These are phyloP conservation scores for Acronicta aceris DNA, from an alignment of 2,888 invertebrate genomes.

Conservation along the genomic window DNA sequence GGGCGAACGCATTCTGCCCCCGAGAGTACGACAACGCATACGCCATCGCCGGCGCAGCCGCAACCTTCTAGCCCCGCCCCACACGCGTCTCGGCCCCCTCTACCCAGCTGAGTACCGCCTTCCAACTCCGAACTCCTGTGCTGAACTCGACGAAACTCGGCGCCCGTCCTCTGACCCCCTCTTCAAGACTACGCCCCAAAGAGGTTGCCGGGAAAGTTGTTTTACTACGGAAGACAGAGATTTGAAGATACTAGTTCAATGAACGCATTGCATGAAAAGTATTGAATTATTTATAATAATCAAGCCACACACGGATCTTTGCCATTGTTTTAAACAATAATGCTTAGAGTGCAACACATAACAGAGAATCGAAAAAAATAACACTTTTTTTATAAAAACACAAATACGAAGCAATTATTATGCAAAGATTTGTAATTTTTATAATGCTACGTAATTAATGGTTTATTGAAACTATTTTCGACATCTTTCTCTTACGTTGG, in stretches of 20 bases:
- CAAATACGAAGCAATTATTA: slow-evolving; percentile 24
- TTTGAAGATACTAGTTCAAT: slow-evolving; percentile 61
- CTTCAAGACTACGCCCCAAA: slow-evolving; percentile 74
- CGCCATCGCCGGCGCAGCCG: slow-evolving; percentile 84
- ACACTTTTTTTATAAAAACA: slow-evolving; percentile 22
- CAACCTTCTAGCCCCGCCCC: slow-evolving; percentile 84
- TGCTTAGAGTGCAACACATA: slow-evolving; percentile 25
- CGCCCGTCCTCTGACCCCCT: slow-evolving; percentile 85
- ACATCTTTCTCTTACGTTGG: slow-evolving; percentile 55
- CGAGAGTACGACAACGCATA: slow-evolving; percentile 87
- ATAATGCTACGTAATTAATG: slow-evolving; percentile 25
- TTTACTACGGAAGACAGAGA: slow-evolving; percentile 67
- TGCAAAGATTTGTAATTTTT: slow-evolving; percentile 45
- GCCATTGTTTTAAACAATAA: slow-evolving; percentile 27
- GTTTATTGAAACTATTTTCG: slow-evolving; percentile 48
- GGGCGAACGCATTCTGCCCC: slow-evolving; percentile 93
- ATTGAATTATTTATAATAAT: slow-evolving; percentile 34
- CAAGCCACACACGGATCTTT: slow-evolving; percentile 17
- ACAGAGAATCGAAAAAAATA: slow-evolving; percentile 10
- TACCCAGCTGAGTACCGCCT: slow-evolving; percentile 89
- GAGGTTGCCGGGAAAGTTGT: slow-evolving; percentile 79
- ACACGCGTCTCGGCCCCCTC: slow-evolving; percentile 77
- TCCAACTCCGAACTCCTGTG: slow-evolving; percentile 89
- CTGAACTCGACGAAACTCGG: slow-evolving; percentile 89
- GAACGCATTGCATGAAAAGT: slow-evolving; percentile 55